phyloP scores from a whole-genome alignment of 2,797 vertebrate species.

The Bovichtus diacanthus region DNA sequence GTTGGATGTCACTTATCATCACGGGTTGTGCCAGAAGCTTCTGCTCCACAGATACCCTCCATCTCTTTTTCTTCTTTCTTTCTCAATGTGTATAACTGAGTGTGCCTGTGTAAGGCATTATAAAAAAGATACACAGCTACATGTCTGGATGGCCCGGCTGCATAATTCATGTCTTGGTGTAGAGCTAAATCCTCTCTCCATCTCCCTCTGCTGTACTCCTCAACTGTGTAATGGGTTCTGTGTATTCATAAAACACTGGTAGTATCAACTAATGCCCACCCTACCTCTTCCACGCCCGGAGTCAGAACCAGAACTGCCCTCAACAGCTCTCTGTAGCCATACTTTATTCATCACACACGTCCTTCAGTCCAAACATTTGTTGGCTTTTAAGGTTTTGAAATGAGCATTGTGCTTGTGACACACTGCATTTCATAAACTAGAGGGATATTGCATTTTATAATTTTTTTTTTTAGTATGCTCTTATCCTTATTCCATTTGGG shows the following conservation, averaged over 20 bases:
- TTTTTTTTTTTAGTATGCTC: not conserved
- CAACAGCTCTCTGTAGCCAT: conserved; percentile 53
- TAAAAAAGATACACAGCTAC: conserved; percentile 75
- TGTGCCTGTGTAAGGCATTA: conserved; percentile 66
- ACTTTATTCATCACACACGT: conserved; percentile 63
- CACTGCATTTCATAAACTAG: not conserved
- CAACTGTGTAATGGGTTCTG: conserved; percentile 61
- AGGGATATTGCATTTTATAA: not conserved
- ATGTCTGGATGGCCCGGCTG: conserved; percentile 69
- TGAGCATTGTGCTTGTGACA: not conserved
- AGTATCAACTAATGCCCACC: conserved; percentile 40
- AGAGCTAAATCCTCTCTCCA: conserved; percentile 64
- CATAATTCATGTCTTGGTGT: conserved; percentile 77
- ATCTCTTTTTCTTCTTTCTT: not conserved
- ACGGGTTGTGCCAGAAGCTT: conserved; percentile 34
- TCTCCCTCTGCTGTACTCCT: conserved; percentile 34
- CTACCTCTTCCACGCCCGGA: conserved; percentile 1
- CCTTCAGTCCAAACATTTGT: conserved; percentile 31
- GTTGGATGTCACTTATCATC: conserved; percentile 58
- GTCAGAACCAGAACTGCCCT: conserved; percentile 44
- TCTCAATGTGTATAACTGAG: not conserved
- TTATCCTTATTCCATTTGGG: not conserved
- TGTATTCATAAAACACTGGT: conserved; percentile 59
- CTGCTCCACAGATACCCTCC: conserved; percentile 13
- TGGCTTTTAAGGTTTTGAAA: conserved; percentile 21